Evolutionary conservation across 2,113 vertebrate genomes (phyloP).

Genomic region (Numenius arquata): DNA sequence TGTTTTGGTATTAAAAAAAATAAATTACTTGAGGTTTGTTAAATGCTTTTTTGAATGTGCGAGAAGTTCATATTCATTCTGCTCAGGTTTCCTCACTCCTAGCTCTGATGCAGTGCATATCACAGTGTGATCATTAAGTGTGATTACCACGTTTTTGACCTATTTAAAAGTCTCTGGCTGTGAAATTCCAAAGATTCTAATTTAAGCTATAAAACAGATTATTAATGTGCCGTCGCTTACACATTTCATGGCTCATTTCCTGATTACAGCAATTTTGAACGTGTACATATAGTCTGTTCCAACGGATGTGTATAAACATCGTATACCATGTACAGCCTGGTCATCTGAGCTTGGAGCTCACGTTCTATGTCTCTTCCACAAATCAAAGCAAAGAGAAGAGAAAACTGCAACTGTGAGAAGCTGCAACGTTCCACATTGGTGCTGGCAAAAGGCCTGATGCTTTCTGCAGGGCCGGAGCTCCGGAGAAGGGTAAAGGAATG

Average conservation of each 20-base stretch:
- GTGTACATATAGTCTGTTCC: not conserved
- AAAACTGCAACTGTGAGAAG: not conserved
- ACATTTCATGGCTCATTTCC: slow-evolving; percentile 55
- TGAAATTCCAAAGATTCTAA: slow-evolving; percentile 55
- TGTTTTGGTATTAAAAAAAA: not conserved
- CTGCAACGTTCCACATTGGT: accelerated
- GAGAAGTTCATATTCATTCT: slow-evolving; percentile 18
- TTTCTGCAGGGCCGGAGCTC: not conserved
- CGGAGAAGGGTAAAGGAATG: not conserved
- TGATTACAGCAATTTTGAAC: slow-evolving; percentile 17
- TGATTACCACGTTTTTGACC: slow-evolving; percentile 60
- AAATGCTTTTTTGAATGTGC: not conserved
- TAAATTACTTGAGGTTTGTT: not conserved
- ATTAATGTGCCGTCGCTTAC: not conserved
- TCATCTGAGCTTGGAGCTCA: not conserved
- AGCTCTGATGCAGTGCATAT: not conserved
- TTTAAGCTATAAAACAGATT: slow-evolving; percentile 52
- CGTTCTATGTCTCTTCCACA: accelerated
- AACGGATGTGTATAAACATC: not conserved
- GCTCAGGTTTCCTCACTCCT: slow-evolving; percentile 25
- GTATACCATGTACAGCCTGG: not conserved
- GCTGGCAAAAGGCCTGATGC: not conserved
- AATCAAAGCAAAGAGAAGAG: not conserved
- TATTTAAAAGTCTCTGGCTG: slow-evolving; percentile 62
- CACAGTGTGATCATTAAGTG: slow-evolving; percentile 38